phyloP scores from a whole-genome alignment of 2,797 vertebrate species.

The Gallirallus australis region DNA sequence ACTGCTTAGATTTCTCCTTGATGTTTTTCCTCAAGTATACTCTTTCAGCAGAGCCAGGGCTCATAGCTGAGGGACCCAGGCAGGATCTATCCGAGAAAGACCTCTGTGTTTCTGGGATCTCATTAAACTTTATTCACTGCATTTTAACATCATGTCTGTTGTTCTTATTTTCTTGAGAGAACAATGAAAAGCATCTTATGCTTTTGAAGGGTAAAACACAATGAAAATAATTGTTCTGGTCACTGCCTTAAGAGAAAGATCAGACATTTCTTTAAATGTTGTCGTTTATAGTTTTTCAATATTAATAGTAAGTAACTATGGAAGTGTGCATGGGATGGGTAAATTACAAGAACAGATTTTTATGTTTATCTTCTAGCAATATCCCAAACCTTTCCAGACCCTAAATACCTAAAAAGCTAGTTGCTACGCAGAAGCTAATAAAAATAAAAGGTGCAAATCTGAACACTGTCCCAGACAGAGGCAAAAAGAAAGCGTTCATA shows the following conservation, averaged over 20 bases:
- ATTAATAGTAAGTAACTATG: neutral
- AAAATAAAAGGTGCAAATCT: neutral
- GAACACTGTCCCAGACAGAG: neutral
- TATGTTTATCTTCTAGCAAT: neutral
- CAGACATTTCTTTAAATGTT: neutral
- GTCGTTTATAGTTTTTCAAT: neutral
- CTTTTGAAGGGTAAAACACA: neutral
- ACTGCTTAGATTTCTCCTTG: slow-evolving; percentile 30
- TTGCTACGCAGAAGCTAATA: neutral
- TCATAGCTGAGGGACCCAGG: neutral
- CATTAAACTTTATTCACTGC: neutral
- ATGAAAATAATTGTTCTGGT: neutral
- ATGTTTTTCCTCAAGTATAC: neutral
- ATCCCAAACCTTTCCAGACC: neutral
- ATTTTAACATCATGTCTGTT: neutral
- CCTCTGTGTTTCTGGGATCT: neutral
- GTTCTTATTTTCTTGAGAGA: neutral
- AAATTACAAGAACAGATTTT: neutral
- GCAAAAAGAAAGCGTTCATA: neutral
- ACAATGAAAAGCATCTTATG: neutral
- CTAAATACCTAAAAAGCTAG: neutral
- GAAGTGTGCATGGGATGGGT: neutral
- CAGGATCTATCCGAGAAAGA: neutral
- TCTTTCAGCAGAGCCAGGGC: neutral
- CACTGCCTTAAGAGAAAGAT: neutral